These are phyloP conservation scores for Heliangelus exortis DNA, from an alignment of 2,797 vertebrate species.

Conservation along the genomic window DNA sequence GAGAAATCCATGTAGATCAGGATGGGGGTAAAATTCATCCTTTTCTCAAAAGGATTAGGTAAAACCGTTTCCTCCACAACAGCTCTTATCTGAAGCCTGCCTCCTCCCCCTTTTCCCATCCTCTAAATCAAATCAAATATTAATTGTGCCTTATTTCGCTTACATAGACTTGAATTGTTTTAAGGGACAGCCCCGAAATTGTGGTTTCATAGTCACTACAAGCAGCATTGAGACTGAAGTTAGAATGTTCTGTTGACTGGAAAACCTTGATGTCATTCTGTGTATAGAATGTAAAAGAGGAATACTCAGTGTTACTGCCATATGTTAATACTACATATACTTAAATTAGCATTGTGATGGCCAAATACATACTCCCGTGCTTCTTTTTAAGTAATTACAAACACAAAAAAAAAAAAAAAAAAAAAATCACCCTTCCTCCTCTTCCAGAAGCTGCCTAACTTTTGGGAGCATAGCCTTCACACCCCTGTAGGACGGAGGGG, in stretches of 20 bases:
- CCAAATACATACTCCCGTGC: conserved; percentile 84
- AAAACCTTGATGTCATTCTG: conserved; percentile 84
- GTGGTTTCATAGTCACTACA: conserved; percentile 77
- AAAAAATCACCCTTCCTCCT: conserved; percentile 57
- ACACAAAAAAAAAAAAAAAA: conserved; percentile 37
- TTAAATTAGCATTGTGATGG: conserved; percentile 88
- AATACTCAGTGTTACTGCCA: conserved; percentile 98
- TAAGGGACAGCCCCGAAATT: conserved; percentile 78
- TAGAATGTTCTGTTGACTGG: conserved; percentile 80
- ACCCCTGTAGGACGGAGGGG: conserved; percentile 62
- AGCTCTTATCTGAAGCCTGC: conserved; percentile 83
- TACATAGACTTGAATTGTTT: conserved; percentile 87
- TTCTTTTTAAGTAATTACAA: conserved; percentile 76
- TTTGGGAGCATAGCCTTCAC: conserved; percentile 72
- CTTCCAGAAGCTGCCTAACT: conserved; percentile 76
- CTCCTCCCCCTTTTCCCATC: conserved; percentile 62
- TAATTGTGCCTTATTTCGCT: conserved; percentile 99
- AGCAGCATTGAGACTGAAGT: conserved; percentile 83
- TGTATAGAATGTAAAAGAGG: conserved; percentile 89
- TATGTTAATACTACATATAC: conserved; percentile 90
- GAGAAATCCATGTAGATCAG: conserved; percentile 64
- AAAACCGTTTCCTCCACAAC: conserved; percentile 78
- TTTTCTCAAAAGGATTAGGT: conserved; percentile 57
- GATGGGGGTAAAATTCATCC: conserved; percentile 50
- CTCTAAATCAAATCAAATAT: conserved; percentile 82